Percentiles rank a stretch among this genome's conserved stretches.
Evolutionary conservation across 2,113 vertebrate genomes (phyloP).

Genomic region (Bubo scandiacus): DNA sequence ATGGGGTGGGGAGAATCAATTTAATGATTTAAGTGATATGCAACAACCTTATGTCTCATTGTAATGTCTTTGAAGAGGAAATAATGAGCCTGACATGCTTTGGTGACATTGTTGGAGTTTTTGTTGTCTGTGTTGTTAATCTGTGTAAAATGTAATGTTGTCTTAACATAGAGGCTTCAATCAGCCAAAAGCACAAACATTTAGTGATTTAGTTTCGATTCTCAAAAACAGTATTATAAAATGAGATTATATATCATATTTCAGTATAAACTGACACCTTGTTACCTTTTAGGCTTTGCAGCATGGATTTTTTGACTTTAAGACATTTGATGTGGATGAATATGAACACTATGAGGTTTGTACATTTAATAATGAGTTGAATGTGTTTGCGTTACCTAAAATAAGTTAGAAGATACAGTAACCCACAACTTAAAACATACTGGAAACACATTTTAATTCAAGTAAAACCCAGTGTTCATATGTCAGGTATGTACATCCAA

Average conservation of each 20-base stretch:
- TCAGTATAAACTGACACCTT: constrained; percentile 41
- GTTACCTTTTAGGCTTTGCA: constrained; percentile 87
- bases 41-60: background rate
- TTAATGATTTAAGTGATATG: background rate
- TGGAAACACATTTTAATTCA: background rate
- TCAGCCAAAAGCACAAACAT: background rate
- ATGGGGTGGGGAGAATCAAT: background rate
- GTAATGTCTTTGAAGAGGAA: background rate
- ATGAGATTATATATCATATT: background rate
- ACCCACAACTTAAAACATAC: background rate
- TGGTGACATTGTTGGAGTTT: background rate
- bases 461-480: constrained; percentile 5
- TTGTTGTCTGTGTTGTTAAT: constrained; percentile 10
- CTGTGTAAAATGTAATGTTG: background rate
- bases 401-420: background rate
- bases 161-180: background rate
- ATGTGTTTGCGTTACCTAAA: background rate
- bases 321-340: constrained; percentile 93
- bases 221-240: background rate
- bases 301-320: constrained; percentile 95
- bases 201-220: background rate
- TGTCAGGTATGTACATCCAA: background rate
- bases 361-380: constrained; percentile 35
- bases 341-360: constrained; percentile 98
- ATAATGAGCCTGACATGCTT: background rate